Conservation (phyloP, 1,140 invertebrate species). For the Eurosta solidaginis region DNA sequence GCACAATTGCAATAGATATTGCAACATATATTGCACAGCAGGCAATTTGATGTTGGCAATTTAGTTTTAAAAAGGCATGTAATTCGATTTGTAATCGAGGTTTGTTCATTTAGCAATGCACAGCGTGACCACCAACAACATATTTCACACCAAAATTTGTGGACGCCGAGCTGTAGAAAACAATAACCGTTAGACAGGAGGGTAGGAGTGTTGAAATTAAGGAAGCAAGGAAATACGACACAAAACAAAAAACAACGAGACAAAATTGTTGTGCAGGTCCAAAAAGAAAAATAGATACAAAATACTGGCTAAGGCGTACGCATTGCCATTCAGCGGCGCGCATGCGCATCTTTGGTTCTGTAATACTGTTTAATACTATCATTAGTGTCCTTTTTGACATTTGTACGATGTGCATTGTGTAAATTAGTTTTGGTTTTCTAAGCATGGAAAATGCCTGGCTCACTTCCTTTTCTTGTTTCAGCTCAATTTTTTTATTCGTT, state of each 20-base stretch:
- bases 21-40: too few relatives aligned
- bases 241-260: too few relatives aligned
- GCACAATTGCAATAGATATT: too few relatives aligned
- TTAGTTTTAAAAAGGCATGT: conserved; percentile 22
- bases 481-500: not conserved
- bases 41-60: not conserved
- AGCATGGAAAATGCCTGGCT: conserved; percentile 1
- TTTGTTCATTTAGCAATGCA: not conserved
- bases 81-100: conserved; percentile 27
- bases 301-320: not conserved
- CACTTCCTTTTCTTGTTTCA: conserved; percentile 18
- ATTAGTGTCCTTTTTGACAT: conserved; percentile 21
- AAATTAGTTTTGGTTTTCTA: conserved; percentile 13
- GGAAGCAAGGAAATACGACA: conserved; percentile 9
- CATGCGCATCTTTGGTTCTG: not conserved
- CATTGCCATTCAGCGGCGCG: not conserved
- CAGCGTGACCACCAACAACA: conserved; percentile 14
- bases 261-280: not conserved
- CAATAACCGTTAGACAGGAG: not conserved
- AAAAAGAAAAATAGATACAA: not conserved
- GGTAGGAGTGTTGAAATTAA: not conserved
- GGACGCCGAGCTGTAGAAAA: not conserved
- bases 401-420: not conserved
- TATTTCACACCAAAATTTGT: conserved; percentile 9
- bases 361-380: not conserved